These are phyloP conservation scores for Myiopsitta monachus DNA, from an alignment of 2,113 vertebrate species.

Conservation along the genomic window DNA sequence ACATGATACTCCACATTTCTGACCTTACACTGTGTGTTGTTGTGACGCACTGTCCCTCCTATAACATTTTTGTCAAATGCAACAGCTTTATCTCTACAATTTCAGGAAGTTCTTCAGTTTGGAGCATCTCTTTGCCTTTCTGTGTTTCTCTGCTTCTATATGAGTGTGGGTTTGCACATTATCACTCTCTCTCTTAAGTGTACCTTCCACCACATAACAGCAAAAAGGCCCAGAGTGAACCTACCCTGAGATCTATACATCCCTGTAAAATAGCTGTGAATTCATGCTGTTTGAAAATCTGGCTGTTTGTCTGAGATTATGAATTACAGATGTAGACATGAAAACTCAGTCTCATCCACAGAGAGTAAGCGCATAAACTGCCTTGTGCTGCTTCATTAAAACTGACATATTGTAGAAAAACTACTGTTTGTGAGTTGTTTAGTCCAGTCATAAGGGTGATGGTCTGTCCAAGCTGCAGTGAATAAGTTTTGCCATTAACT, in stretches of 20 bases:
- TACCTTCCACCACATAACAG: neutral
- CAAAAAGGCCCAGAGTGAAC: neutral
- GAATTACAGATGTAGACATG: neutral
- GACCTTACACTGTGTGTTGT: neutral
- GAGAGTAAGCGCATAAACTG: neutral
- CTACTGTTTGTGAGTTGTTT: neutral
- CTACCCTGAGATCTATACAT: neutral
- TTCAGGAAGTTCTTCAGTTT: neutral
- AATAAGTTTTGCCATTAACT: neutral
- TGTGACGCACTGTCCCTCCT: neutral
- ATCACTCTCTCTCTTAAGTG: neutral
- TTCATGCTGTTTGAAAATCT: neutral
- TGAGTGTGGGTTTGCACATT: neutral
- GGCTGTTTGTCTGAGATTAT: neutral
- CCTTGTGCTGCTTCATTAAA: neutral
- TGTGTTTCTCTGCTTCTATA: neutral
- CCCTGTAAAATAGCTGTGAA: neutral
- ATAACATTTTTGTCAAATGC: fast-evolving
- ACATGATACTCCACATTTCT: neutral
- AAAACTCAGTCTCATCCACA: neutral
- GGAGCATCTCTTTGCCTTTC: neutral
- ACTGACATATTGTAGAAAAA: neutral
- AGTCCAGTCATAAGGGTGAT: neutral
- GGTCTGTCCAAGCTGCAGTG: neutral
- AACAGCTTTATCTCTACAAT: neutral